Evolutionary conservation across 2,797 vertebrate genomes (phyloP), one percentile per base, ranked within the genome.

Genomic region (Hephaestus fuliginosus): DNA sequence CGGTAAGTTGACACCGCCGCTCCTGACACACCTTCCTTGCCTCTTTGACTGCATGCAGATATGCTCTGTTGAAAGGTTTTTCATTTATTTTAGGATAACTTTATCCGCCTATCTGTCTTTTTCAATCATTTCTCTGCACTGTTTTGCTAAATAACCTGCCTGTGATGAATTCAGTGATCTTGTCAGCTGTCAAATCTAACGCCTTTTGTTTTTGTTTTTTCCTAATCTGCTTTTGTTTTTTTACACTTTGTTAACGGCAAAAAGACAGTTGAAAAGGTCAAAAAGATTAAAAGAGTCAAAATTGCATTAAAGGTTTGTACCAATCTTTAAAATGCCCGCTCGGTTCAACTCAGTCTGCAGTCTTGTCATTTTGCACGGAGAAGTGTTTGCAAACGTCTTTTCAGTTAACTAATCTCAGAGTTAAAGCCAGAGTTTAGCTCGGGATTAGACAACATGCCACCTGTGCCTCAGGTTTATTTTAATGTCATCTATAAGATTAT

Each of bases 231-330:
- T 97, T 97, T 96, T 95, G 95, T 94, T 93, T 28, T 96, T 95
- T 96, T 78, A 74, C 79, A 89, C 86, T 91, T 92, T 88, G 84
- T 91, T 86, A 91, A 93, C 95, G 92, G 95, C 96, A 95, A 97
- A 99, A 99, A 99, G 98, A 99, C 98, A 98, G 95, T 99, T 98
- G 98, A 98, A 98, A 99, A 97, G 97, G 96, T 99, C 97, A 99
- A 99, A 99, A 99, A 99, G 98, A 97, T 99, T 96, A 99, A 98
- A 96, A 98, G 98, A 96, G 97, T 99, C 97, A 99, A 98, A 98
- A 98, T 99, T 98, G 98, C 98, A 89, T 96, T 99, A 86, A 99
- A 99, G 98, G 98, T 99, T 98, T 98, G 98, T 99, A 99, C 98
- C 96, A 96, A 94, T 97, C 94, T 96, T 96, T 96, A 93, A 95